A percentile compares a stretch with the other conserved stretches of the same genome.
Conservation (phyloP, 1,140 invertebrate species). For the Drosophila simulans region DNA sequence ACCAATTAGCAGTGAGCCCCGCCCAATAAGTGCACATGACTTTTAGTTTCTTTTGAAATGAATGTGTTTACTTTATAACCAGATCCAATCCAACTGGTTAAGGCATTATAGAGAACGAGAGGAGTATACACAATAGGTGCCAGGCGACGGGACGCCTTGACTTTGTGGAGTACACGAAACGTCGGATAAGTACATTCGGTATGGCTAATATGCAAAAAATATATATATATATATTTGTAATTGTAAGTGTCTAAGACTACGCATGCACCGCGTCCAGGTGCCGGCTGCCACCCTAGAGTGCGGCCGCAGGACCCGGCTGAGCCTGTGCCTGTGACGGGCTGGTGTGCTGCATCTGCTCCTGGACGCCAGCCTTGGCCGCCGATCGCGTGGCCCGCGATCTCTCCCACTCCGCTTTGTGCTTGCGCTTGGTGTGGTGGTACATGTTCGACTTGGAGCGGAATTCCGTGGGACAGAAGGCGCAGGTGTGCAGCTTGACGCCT, state of each 20-base stretch:
- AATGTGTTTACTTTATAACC: conserved; percentile 51
- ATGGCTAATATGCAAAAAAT: conserved; percentile 37
- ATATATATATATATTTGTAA: conserved; percentile 12
- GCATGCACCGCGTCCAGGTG: not conserved
- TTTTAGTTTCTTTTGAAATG: not conserved
- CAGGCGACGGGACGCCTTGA: conserved; percentile 15
- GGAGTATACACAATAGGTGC: conserved; percentile 47
- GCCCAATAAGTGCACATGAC: not conserved
- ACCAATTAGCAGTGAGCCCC: not conserved
- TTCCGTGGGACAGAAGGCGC: conserved; percentile 80
- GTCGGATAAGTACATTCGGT: conserved; percentile 41
- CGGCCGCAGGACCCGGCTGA: conserved; percentile 21
- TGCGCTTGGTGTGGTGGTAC: conserved; percentile 82
- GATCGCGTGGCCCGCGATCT: conserved; percentile 57
- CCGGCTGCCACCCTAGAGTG: conserved; percentile 5
- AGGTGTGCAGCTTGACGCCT: conserved; percentile 79
- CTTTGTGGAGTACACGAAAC: conserved; percentile 29
- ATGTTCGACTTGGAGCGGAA: conserved; percentile 83
- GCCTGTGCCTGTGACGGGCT: not conserved
- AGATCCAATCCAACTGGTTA: conserved; percentile 44
- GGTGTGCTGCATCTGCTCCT: conserved; percentile 21
- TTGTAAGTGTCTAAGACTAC: not conserved
- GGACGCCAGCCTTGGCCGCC: conserved; percentile 55
- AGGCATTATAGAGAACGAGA: conserved; percentile 56
- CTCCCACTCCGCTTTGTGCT: conserved; percentile 77